Evolutionary conservation across 1,140 invertebrate species (phyloP), one percentile per base, ranked within the genome.

Genomic region (Drosophila bifasciata): DNA sequence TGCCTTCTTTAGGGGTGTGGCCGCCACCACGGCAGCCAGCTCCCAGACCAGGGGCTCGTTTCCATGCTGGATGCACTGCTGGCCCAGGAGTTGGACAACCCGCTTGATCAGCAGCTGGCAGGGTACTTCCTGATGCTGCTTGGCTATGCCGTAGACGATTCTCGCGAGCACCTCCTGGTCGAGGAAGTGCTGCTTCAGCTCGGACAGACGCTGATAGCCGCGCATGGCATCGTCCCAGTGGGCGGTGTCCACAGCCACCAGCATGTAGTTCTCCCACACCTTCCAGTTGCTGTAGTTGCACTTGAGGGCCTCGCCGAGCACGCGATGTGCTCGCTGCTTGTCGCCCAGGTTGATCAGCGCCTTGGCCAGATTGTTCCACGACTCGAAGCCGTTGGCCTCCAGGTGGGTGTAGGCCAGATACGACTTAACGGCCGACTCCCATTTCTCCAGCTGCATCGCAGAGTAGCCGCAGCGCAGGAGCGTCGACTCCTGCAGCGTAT

Each of bases 351-450:
- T 96, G 6, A 98, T 95, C 78, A 99, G 98, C 4, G 96, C 97
- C 90, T 98, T 97, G 9, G 97, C 96, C 50, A 99, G 92, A 92
- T 99, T 99, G 92, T 99, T 99, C 98, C 98, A 99, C 0, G 97
- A 97, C 92, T 99, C 97, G 91, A 97, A 99, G 68, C 96, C 96
- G 92, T 97, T 96, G 41, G 95, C 95, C 79, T 99, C 97, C 19
- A 99, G 92, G 59, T 94, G 94, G 28, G 97, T 97, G 90, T 98
- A 98, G 61, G 95, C 93, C 78, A 96, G 93, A 91, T 99, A 99
- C 0, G 97, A 96, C 19, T 93, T 94, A 0, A 96, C 96, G 40
- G 97, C 96, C 2, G 95, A 75, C 79, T 96, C 94, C 96, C 96
- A 99, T 48, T 97, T 93, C 90, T 97, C 95, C 13, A 94, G 92